Percentiles rank a stretch among this genome's conserved stretches.
Evolutionary conservation across 2,888 invertebrate genomes (phyloP).

Genomic region (Leptarthrus brevirostris): DNA sequence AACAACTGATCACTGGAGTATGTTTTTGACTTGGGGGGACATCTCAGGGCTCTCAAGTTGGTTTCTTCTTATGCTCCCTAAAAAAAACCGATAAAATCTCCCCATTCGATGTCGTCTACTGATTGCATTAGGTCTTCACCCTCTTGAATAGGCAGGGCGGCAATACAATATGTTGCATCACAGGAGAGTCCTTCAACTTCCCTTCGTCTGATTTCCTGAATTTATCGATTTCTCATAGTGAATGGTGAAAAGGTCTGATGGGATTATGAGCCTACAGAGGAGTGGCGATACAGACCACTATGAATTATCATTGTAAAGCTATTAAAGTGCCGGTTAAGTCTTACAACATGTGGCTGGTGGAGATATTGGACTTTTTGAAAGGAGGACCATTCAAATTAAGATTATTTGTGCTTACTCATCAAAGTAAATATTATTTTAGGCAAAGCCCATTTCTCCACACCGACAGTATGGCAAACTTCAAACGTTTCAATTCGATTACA

Average conservation of each 20-base stretch:
- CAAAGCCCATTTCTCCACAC: too few relatives aligned
- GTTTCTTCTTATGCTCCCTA: background rate
- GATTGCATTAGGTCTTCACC: slow-evolving; percentile 20
- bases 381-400: too few relatives aligned
- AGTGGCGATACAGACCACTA: background rate
- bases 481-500: too few relatives aligned
- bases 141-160: background rate
- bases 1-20: too few relatives aligned
- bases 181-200: slow-evolving; percentile 1
- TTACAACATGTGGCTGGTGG: background rate
- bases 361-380: background rate
- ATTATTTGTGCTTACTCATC: too few relatives aligned
- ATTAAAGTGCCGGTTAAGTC: background rate
- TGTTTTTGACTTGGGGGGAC: slow-evolving; percentile 3
- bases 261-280: slow-evolving; percentile 14
- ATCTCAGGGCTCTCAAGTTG: background rate
- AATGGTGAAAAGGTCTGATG: background rate
- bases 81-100: background rate
- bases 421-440: too few relatives aligned
- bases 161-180: slow-evolving; percentile 26
- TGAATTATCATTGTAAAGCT: slow-evolving; percentile 29
- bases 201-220: slow-evolving; percentile 19
- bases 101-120: background rate
- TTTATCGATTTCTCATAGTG: slow-evolving; percentile 23
- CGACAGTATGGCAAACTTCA: too few relatives aligned